Conservation (phyloP, 2,113 vertebrate genomes). For the Psophia crepitans region DNA sequence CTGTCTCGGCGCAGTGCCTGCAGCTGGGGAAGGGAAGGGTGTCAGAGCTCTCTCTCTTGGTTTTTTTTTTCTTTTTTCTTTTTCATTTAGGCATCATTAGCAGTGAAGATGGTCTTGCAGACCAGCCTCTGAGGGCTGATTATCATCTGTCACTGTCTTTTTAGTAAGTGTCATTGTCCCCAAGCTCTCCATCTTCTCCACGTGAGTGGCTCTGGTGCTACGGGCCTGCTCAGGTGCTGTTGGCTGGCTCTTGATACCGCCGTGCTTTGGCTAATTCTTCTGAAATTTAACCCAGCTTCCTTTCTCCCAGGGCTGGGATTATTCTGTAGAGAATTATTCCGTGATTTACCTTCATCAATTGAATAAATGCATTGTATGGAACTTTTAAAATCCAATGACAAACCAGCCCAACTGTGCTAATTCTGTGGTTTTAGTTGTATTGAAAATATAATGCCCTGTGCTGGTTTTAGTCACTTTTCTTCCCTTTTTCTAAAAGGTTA, state of each 20-base stretch:
- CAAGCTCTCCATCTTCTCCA: neutral
- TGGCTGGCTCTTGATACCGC: neutral
- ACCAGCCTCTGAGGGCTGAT: neutral
- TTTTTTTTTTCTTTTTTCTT: neutral
- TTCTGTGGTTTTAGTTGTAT: neutral
- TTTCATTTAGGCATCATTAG: neutral
- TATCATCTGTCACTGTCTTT: neutral
- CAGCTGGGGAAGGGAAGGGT: neutral
- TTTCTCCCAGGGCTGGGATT: neutral
- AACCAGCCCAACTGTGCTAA: neutral
- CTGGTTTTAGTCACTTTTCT: neutral
- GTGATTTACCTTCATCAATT: neutral
- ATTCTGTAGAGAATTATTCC: neutral
- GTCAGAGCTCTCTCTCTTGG: neutral
- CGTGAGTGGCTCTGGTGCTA: neutral
- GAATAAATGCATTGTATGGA: neutral
- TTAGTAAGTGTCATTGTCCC: neutral
- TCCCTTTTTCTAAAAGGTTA: neutral
- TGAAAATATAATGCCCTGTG: neutral
- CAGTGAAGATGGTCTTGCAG: neutral
- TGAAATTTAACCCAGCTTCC: neutral
- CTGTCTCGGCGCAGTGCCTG: neutral
- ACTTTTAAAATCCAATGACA: neutral
- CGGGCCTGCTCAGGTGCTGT: rapidly evolving
- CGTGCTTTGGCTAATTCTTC: neutral